These are phyloP conservation scores for Ceratina australensis DNA, from an alignment of 1,140 invertebrate genomes.

Conservation along the genomic window DNA sequence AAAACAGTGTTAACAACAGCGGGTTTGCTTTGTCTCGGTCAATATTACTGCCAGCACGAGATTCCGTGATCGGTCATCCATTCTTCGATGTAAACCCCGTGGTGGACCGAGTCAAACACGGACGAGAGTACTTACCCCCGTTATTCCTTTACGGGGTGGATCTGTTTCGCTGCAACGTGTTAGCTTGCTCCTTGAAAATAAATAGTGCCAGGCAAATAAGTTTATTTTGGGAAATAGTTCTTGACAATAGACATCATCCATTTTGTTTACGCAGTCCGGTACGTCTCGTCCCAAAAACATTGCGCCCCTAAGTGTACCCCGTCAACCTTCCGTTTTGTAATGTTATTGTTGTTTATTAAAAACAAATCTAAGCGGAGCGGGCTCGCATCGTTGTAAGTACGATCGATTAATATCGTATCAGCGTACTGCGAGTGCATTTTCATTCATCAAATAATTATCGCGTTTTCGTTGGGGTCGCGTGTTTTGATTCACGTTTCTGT, in stretches of 20 bases:
- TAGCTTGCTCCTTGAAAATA: neutral
- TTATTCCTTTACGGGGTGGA: too few species aligned
- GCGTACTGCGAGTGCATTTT: neutral
- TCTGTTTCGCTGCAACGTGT: too few species aligned
- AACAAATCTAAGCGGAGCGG: neutral
- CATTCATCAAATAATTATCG: neutral
- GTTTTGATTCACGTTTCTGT: too few species aligned
- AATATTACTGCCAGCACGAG: slow-evolving; percentile 20
- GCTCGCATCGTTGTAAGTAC: neutral
- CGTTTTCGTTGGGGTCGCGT: too few species aligned
- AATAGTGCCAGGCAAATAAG: too few species aligned
- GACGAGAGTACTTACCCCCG: too few species aligned
- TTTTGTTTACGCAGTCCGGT: slow-evolving; percentile 70
- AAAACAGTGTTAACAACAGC: neutral
- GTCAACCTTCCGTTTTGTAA: slow-evolving; percentile 2
- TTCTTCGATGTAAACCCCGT: neutral
- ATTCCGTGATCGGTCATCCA: neutral
- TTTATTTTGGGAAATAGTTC: slow-evolving; percentile 19
- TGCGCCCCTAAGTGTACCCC: slow-evolving; percentile 19
- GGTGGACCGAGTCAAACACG: too few species aligned
- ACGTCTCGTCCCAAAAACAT: slow-evolving; percentile 59
- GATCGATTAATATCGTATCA: neutral
- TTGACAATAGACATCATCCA: slow-evolving; percentile 71
- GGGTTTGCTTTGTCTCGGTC: slow-evolving; percentile 21
- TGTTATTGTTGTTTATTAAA: slow-evolving; percentile 10